These are phyloP conservation scores for Phoebastria nigripes DNA, from an alignment of 2,797 vertebrate species.

Conservation along the genomic window DNA sequence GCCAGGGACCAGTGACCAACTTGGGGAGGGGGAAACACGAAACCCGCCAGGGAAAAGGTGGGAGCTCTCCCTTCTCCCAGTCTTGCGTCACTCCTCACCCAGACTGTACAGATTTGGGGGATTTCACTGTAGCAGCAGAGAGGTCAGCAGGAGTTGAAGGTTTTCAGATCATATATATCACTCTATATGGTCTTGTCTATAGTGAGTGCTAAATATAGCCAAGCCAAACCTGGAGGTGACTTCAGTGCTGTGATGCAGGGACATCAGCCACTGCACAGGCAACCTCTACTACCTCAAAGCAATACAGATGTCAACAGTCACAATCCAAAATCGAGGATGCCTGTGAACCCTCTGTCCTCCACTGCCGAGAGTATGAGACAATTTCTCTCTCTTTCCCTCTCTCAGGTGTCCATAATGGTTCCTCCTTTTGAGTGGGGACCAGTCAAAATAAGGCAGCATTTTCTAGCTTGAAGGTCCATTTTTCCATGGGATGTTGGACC, in stretches of 20 bases:
- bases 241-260: constrained; percentile 2
- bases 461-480: background rate
- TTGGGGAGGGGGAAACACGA: background rate
- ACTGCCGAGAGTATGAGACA: background rate
- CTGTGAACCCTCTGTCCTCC: background rate
- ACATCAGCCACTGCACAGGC: background rate
- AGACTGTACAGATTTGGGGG: background rate
- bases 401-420: background rate
- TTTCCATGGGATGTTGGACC: background rate
- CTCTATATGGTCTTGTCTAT: constrained; percentile 54
- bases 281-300: background rate
- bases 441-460: background rate
- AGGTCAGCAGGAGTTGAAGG: constrained; percentile 56
- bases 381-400: background rate
- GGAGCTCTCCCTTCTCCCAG: background rate
- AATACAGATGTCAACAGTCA: background rate
- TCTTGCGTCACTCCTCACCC: accelerated
- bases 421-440: background rate
- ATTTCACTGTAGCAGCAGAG: background rate
- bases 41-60: background rate
- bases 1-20: background rate
- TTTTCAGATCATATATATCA: constrained; percentile 41
- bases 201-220: constrained; percentile 47
- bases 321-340: background rate
- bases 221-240: constrained; percentile 51